Base-by-base conservation (phyloP, 2,113 vertebrate genomes). In the Paramormyrops kingsleyae region DNA sequence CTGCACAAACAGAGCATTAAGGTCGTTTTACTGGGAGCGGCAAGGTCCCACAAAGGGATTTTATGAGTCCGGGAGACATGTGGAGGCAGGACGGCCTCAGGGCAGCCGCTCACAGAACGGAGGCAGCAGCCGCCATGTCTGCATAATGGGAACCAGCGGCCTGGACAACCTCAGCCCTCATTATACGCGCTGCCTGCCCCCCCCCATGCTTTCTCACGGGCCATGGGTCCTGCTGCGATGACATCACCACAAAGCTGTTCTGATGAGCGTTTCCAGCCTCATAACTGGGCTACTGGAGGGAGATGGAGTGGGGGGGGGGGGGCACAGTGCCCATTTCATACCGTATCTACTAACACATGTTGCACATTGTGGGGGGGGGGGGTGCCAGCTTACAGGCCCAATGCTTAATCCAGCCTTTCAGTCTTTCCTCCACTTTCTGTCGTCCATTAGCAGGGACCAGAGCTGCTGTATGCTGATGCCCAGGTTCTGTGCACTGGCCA, bases 91-190 rank as follows among this genome's bases (percentile, higher is more conserved):
- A 21, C 10, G 88, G 59, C 42, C 88, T 50, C 42, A 4, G 47
- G 27, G 7, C 62, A 70, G 27, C 10, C n/a, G 70, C 17, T 10
- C 88, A 74, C 44, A 19, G 59, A 50, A 24, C 24, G 5, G 47
- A 17, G 44, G 47, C 59, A 88, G 62, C 62, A 74, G 44, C 44
- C 5, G 21, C 62, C 62, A 90, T 53, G 87, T 80, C 87, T 88
- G 52, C 66, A 87, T 91, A 87, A 91, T 90, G 85, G 90, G 88
- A 90, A 85, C 89, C 88, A 88, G 88, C 85, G 87, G 87, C 47
- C 84, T 83, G 89, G 74, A 80, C 74, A 80, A 39, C 13, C 13
- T 39, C 2, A 80, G 44, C 47, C 19, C 46, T 83, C 83, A 42
- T 84, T 80, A 80, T 8, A 5, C 15, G 0, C 0, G 35, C 74